Conservation (phyloP, 2,888 invertebrate species). For the Steinernema carpocapsae region DNA sequence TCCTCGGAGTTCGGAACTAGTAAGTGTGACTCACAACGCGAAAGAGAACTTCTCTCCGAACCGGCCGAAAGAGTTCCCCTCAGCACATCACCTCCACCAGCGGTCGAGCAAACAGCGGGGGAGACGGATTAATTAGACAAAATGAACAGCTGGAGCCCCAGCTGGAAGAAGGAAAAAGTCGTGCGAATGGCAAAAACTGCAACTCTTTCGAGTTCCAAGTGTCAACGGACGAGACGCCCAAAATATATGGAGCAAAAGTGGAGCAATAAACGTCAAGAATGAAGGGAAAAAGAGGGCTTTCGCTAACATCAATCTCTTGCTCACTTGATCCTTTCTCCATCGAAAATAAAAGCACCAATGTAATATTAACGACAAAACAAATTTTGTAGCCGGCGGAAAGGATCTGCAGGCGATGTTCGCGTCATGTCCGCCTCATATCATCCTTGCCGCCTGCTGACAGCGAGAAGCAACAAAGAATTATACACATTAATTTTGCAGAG, state of each 20-base stretch:
- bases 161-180: conserved; percentile 16
- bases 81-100: neutral
- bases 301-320: conserved; percentile 28
- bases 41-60: neutral
- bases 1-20: neutral
- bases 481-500: too few species aligned
- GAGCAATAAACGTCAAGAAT: conserved; percentile 23
- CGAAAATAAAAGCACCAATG: conserved; percentile 17
- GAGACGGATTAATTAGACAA: conserved; percentile 31
- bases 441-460: too few species aligned
- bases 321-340: conserved; percentile 22
- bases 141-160: conserved; percentile 34
- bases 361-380: neutral
- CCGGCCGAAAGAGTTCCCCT: neutral
- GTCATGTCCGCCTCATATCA: too few species aligned
- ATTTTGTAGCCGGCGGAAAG: conserved; percentile 5
- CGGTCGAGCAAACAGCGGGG: conserved; percentile 12
- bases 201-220: conserved; percentile 32
- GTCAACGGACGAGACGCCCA: conserved; percentile 25
- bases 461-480: too few species aligned
- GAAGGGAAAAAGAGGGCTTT: conserved; percentile 20
- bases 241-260: conserved; percentile 30
- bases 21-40: neutral
- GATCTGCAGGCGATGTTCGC: neutral
- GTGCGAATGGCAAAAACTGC: neutral